Evolutionary conservation across 1,140 invertebrate species (phyloP).

Genomic region (Leptinotarsa defecta): DNA sequence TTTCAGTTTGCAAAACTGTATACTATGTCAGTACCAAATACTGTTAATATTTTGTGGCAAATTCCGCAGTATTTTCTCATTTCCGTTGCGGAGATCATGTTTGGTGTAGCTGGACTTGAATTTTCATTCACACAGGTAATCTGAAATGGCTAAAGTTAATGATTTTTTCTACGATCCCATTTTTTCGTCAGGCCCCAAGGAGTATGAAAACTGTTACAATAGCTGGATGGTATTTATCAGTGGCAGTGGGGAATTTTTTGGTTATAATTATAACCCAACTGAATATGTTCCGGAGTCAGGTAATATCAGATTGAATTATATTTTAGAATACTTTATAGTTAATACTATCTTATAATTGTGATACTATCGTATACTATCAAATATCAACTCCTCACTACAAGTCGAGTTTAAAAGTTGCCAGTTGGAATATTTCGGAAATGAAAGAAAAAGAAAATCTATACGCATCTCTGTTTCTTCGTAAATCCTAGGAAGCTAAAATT

Average conservation of each 20-base stretch:
- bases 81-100: conserved; percentile 75
- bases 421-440: too few species aligned
- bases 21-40: conserved; percentile 69
- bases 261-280: conserved; percentile 76
- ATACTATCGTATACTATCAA: too few species aligned
- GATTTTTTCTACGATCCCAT: neutral
- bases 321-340: neutral
- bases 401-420: too few species aligned
- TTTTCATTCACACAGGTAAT: conserved; percentile 68
- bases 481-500: too few species aligned
- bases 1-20: conserved; percentile 51
- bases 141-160: neutral
- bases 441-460: too few species aligned
- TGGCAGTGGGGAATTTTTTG: conserved; percentile 80
- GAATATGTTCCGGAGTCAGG: conserved; percentile 69
- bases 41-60: conserved; percentile 81
- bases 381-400: too few species aligned
- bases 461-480: too few species aligned
- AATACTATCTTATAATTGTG: too few species aligned
- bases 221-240: conserved; percentile 78
- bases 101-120: conserved; percentile 74
- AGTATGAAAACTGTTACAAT: conserved; percentile 80
- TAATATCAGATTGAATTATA: conserved; percentile 44
- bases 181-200: conserved; percentile 47
- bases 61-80: conserved; percentile 87